Conservation (phyloP, 2,113 vertebrate genomes). For the Nycticryphes semicollaris region DNA sequence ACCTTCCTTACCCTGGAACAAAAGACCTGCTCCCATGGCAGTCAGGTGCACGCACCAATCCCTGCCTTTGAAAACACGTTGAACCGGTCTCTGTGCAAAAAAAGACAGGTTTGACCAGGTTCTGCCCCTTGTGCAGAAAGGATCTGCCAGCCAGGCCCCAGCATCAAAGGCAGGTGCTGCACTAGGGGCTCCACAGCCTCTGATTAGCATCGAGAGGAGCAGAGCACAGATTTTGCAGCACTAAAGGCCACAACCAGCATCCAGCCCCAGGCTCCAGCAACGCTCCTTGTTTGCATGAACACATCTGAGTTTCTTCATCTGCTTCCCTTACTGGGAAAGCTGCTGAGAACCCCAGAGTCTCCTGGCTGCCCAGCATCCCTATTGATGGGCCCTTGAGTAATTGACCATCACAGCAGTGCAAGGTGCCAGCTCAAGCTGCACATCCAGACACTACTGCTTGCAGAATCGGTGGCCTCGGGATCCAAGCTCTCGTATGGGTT, state of each 20-base stretch:
- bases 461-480: background rate
- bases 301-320: background rate
- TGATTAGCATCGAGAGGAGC: background rate
- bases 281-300: background rate
- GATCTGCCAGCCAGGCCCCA: background rate
- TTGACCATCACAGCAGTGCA: background rate
- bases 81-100: background rate
- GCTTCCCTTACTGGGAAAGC: accelerated
- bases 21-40: slow-evolving; percentile 39
- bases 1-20: slow-evolving; percentile 32
- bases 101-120: slow-evolving; percentile 47
- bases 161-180: slow-evolving; percentile 43
- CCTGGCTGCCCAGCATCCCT: background rate
- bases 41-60: slow-evolving; percentile 20
- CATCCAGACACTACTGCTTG: background rate
- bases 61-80: background rate
- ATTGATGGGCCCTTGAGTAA: accelerated
- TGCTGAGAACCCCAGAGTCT: background rate
- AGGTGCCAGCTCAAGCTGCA: background rate
- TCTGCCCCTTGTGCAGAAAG: slow-evolving; percentile 1
- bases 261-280: background rate
- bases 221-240: background rate
- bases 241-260: background rate
- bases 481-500: accelerated
- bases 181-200: background rate